Evolutionary conservation across 2,888 invertebrate genomes (phyloP).

Genomic region (Nemurella pictetii): DNA sequence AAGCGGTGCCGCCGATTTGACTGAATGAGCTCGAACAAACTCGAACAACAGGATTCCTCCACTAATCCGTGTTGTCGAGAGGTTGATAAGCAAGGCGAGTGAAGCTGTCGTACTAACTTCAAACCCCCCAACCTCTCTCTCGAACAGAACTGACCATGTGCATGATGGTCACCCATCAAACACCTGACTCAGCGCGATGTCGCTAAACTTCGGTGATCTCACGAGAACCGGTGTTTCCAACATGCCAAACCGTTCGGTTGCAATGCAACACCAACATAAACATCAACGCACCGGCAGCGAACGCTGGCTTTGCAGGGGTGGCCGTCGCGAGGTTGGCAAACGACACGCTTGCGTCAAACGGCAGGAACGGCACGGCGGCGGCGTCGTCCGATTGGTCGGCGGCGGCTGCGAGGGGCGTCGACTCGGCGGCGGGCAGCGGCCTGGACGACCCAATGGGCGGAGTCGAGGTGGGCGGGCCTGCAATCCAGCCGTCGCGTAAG

Average conservation of each 20-base stretch:
- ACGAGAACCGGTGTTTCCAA: no score
- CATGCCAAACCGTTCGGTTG: background rate
- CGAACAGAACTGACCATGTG: no score
- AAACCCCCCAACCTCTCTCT: no score
- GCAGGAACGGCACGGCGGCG: slow-evolving; percentile 45
- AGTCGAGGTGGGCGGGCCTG: background rate
- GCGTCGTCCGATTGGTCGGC: slow-evolving; percentile 37
- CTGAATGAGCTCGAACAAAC: background rate
- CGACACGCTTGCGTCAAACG: slow-evolving; percentile 43
- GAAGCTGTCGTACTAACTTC: no score
- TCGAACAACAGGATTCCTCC: background rate
- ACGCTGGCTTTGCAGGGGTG: background rate
- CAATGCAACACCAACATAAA: background rate
- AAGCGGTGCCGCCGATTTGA: no score
- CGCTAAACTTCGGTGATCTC: no score
- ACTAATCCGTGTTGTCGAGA: no score
- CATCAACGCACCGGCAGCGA: background rate
- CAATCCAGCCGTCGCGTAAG: no score
- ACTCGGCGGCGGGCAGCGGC: background rate
- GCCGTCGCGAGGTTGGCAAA: slow-evolving; percentile 40
- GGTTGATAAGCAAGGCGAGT: no score
- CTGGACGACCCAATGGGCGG: background rate
- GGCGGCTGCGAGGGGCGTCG: background rate
- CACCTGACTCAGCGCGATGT: no score
- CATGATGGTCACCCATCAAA: no score